These are phyloP conservation scores for Eupsilia transversa DNA, from an alignment of 2,888 invertebrate genomes.

Conservation along the genomic window DNA sequence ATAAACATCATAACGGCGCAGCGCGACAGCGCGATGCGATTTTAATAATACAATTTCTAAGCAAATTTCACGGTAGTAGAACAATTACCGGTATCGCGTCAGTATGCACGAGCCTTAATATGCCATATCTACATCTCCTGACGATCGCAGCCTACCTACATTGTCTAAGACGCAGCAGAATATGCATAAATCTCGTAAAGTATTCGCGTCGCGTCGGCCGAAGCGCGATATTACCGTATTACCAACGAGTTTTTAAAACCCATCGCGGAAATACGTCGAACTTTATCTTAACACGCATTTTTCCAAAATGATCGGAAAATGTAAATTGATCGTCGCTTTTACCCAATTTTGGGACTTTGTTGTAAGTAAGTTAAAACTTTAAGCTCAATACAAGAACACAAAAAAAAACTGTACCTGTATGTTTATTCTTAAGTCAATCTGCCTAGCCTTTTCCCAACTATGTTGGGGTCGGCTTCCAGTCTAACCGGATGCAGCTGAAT, in stretches of 20 bases:
- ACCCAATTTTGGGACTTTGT: not conserved
- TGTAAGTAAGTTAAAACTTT: not conserved
- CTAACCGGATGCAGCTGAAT: no score
- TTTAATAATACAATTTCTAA: no score
- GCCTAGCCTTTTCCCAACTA: no score
- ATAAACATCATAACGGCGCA: no score
- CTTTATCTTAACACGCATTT: not conserved
- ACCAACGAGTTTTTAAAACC: constrained; percentile 16
- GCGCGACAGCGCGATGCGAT: no score
- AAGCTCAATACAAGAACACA: no score
- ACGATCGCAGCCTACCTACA: no score
- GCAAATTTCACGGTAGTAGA: no score
- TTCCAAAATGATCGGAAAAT: not conserved
- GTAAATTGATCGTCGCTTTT: not conserved
- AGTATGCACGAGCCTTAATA: no score
- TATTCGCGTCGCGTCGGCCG: constrained; percentile 1
- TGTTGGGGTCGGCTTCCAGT: no score
- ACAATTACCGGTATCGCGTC: no score
- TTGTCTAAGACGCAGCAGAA: not conserved
- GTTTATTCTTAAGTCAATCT: not conserved
- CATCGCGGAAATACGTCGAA: not conserved
- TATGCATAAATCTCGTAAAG: constrained; percentile 18
- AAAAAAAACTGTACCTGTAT: not conserved
- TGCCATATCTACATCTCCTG: no score
- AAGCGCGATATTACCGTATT: constrained; percentile 10